These are phyloP conservation scores for Entomobrya multifasciata DNA, from an alignment of 2,888 invertebrate genomes.

Conservation along the genomic window DNA sequence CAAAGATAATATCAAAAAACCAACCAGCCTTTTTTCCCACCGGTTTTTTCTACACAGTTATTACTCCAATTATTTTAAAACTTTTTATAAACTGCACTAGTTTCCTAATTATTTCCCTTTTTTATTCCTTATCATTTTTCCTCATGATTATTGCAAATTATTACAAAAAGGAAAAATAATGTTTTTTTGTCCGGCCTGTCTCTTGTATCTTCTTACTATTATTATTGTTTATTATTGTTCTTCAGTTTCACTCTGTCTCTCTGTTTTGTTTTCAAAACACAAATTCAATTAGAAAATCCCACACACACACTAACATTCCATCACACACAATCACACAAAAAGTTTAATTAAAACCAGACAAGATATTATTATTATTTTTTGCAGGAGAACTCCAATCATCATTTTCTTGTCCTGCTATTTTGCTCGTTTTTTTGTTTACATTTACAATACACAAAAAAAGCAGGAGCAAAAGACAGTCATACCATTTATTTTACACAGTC, in stretches of 20 bases:
- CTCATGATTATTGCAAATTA: too few species aligned
- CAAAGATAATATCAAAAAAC: too few species aligned
- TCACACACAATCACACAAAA: neutral
- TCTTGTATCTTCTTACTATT: neutral
- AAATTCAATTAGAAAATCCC: too few species aligned
- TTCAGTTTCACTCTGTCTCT: neutral
- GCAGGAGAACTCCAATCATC: neutral
- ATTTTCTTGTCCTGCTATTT: neutral
- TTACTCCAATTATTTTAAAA: neutral
- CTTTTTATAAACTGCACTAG: neutral
- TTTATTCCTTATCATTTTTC: too few species aligned
- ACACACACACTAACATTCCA: conserved; percentile 3
- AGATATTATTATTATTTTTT: neutral
- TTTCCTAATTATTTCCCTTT: too few species aligned
- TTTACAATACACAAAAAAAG: conserved; percentile 10
- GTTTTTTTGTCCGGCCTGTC: neutral
- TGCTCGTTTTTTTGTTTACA: conserved; percentile 41
- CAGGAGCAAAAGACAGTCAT: conserved; percentile 27
- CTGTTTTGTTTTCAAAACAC: neutral
- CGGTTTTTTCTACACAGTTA: neutral
- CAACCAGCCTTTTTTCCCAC: neutral
- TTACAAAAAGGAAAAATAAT: conserved; percentile 17
- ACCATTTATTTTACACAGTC: too few species aligned
- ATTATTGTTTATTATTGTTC: neutral
- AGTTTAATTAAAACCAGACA: neutral